Evolutionary conservation across 2,888 invertebrate genomes (phyloP).

Genomic region (Himalopsyche anomala): DNA sequence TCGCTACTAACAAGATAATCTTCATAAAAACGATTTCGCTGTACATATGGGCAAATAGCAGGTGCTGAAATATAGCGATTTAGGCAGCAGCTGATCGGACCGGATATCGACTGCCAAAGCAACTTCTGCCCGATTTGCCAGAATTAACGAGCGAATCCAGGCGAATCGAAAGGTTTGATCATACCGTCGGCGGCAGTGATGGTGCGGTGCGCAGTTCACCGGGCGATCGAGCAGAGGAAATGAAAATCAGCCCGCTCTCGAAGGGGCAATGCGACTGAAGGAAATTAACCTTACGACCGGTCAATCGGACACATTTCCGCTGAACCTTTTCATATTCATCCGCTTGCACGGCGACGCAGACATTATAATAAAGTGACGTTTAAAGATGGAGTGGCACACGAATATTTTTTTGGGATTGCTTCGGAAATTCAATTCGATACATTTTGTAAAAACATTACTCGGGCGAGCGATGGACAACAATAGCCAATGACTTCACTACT

Average conservation of each 20-base stretch:
- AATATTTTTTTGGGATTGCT: too few species aligned
- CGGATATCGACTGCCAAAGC: conserved; percentile 10
- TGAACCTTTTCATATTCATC: background rate
- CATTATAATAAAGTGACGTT: background rate
- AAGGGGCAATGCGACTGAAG: background rate
- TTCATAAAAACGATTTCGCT: too few species aligned
- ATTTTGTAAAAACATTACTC: too few species aligned
- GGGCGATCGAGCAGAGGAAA: background rate
- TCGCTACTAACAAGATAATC: too few species aligned
- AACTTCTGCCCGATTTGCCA: background rate
- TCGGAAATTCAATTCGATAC: too few species aligned
- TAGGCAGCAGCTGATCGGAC: conserved; percentile 6
- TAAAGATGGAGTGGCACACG: background rate
- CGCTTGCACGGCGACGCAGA: background rate
- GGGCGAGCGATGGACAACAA: too few species aligned
- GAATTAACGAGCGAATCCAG: conserved; percentile 13
- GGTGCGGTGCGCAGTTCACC: background rate
- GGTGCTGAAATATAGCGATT: background rate
- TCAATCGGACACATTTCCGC: conserved; percentile 37
- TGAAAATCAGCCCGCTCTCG: background rate
- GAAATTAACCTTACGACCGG: conserved; percentile 14
- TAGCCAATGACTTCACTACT: too few species aligned
- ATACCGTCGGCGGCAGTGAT: background rate
- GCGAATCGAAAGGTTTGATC: background rate
- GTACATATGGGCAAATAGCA: too few species aligned